phyloP scores from a whole-genome alignment of 2,797 vertebrate species.

The Sciaenops ocellatus region DNA sequence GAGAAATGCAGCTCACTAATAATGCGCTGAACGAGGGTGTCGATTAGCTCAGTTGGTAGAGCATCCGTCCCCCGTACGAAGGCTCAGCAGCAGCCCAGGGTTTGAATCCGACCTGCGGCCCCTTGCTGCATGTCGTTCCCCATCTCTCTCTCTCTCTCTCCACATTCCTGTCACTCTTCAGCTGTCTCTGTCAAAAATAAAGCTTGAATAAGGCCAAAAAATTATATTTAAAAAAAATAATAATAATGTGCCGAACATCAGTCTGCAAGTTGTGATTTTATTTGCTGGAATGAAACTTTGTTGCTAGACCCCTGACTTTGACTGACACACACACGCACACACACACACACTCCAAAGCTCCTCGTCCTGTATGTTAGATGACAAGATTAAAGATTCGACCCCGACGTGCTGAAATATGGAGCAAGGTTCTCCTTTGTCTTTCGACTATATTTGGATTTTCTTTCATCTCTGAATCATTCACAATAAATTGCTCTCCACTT shows the following conservation, averaged over 20 bases:
- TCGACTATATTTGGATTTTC: background rate
- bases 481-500: background rate
- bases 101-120: too few relatives aligned
- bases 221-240: too few relatives aligned
- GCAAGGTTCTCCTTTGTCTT: slow-evolving; percentile 11
- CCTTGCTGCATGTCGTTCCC: too few relatives aligned
- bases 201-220: too few relatives aligned
- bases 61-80: too few relatives aligned
- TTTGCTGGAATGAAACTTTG: background rate
- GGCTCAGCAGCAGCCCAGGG: too few relatives aligned
- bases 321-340: background rate
- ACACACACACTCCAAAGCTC: background rate
- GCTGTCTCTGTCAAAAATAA: too few relatives aligned
- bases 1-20: background rate
- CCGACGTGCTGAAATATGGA: slow-evolving; percentile 13
- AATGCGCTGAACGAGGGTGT: too few relatives aligned
- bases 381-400: slow-evolving; percentile 26
- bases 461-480: slow-evolving; percentile 14
- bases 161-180: too few relatives aligned
- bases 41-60: too few relatives aligned
- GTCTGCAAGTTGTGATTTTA: background rate
- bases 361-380: slow-evolving; percentile 19
- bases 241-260: background rate
- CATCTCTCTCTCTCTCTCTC: too few relatives aligned
- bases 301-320: background rate